These are phyloP conservation scores for Papilio xuthus DNA, from an alignment of 1,140 invertebrate genomes.

Conservation along the genomic window DNA sequence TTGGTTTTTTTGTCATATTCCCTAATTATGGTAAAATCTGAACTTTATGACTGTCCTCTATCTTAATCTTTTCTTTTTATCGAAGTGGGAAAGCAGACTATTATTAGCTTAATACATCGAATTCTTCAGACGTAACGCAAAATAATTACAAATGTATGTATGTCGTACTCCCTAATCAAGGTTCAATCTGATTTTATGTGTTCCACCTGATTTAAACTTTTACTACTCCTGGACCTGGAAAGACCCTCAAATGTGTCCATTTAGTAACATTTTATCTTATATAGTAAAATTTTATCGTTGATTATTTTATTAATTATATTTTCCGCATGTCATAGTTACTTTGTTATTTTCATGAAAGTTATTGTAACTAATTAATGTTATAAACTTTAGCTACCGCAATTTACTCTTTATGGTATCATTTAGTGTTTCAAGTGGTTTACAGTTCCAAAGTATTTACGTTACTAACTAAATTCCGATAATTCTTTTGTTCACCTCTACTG, in stretches of 20 bases:
- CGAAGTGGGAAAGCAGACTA: no score
- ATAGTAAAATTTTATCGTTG: neutral
- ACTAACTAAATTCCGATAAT: neutral
- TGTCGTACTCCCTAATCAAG: no score
- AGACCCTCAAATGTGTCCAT: neutral
- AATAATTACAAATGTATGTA: no score
- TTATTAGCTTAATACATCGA: no score
- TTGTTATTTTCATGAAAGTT: conserved; percentile 10
- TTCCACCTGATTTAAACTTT: neutral
- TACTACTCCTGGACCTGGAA: neutral
- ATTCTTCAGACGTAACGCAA: no score
- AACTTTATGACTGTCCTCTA: no score
- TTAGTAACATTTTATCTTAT: no score
- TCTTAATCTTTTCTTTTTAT: no score
- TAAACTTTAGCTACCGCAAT: conserved; percentile 6
- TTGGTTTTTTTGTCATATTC: no score
- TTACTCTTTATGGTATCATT: neutral
- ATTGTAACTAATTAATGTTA: neutral
- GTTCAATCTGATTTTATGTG: no score
- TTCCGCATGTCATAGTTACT: neutral
- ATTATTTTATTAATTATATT: neutral
- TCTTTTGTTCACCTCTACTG: neutral
- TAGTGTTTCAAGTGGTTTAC: neutral
- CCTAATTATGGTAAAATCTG: no score
- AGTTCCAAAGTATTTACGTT: neutral